Conservation (phyloP, 2,888 invertebrate species). For the Eudasyphora cyanicolor region DNA sequence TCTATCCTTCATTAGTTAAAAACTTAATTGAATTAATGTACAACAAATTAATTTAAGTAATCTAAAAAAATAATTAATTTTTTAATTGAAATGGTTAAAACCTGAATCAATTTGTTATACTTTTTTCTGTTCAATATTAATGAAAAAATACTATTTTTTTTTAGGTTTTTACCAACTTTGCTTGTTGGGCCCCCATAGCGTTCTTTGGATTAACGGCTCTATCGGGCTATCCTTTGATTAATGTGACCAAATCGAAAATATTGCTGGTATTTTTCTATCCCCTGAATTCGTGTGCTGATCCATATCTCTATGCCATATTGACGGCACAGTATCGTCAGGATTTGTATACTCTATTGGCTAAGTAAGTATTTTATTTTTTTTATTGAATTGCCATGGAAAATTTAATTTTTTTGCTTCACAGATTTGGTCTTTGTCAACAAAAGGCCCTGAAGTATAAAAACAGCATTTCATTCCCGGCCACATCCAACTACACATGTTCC, state of each 20-base stretch:
- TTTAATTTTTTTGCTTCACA: constrained; percentile 70
- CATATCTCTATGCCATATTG: constrained; percentile 94
- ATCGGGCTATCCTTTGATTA: constrained; percentile 90
- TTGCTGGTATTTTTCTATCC: constrained; percentile 94
- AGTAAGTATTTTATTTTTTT: constrained; percentile 78
- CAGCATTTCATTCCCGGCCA: constrained; percentile 74
- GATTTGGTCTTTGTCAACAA: constrained; percentile 82
- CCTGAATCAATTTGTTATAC: too few species aligned
- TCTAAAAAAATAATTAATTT: background rate
- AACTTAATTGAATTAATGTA: too few species aligned
- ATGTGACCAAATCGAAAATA: constrained; percentile 90
- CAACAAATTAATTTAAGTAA: too few species aligned
- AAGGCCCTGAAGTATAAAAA: constrained; percentile 81
- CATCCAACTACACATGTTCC: constrained; percentile 74
- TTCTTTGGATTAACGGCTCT: constrained; percentile 93
- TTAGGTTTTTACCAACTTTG: constrained; percentile 88
- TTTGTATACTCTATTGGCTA: constrained; percentile 84
- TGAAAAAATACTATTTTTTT: background rate
- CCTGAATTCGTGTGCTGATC: constrained; percentile 94
- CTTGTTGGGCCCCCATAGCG: constrained; percentile 93
- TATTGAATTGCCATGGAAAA: background rate
- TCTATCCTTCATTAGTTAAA: too few species aligned
- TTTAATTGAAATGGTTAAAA: background rate
- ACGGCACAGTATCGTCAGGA: constrained; percentile 93
- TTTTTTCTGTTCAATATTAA: background rate